Evolutionary conservation across 1,140 invertebrate species (phyloP).

Genomic region (Platyscapa corneri): DNA sequence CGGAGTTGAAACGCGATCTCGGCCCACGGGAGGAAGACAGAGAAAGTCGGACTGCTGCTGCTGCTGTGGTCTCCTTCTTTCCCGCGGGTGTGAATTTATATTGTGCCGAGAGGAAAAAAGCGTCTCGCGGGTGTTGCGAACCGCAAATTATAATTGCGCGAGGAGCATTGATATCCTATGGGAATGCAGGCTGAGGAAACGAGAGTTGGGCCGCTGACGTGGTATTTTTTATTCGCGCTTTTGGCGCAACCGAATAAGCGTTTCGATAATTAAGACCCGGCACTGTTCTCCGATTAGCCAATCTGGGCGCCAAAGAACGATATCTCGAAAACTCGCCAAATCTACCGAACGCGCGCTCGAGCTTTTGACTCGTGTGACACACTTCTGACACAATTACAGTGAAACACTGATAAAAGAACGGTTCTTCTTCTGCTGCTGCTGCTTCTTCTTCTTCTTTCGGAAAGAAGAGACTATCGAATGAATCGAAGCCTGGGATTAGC

Average conservation of each 20-base stretch:
- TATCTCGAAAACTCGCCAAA: no score
- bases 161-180: neutral
- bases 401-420: no score
- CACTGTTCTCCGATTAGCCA: no score
- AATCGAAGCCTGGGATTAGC: neutral
- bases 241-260: no score
- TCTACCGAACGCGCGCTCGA: no score
- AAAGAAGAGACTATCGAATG: neutral
- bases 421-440: no score
- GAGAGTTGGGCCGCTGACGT: neutral
- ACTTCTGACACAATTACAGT: no score
- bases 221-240: no score
- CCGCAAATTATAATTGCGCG: neutral
- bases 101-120: neutral
- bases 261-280: no score
- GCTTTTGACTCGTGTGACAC: no score
- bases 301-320: no score
- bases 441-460: no score
- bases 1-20: constrained; percentile 64
- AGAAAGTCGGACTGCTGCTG: constrained; percentile 20
- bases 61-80: constrained; percentile 14
- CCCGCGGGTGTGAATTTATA: constrained; percentile 48
- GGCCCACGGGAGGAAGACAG: neutral
- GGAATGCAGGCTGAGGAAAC: neutral
- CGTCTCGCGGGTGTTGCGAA: neutral